Base-by-base conservation (phyloP, 2,797 vertebrate species). In the Cyprinodon diabolis region DNA sequence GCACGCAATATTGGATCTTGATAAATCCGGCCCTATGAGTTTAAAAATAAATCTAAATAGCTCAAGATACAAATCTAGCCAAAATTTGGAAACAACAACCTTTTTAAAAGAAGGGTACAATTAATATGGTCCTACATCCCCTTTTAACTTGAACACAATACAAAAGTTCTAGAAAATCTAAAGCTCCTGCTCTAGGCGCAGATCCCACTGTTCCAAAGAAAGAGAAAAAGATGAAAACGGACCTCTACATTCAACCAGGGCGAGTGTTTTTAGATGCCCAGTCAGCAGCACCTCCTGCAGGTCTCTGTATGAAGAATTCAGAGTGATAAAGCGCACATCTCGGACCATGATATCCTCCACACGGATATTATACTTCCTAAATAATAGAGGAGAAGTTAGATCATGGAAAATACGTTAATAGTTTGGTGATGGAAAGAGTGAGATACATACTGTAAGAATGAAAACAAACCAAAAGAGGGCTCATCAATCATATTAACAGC, bases 281-380 rank as follows among this genome's bases (percentile, higher is more conserved):
- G 93, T 93, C 79, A 95, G 89, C 66, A 99, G 93, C 79, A 97
- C 95, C 15, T 96, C 93, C 81, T 97, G 96, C 81, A 99, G 94
- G 75, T 99, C 96, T 8, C 96, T 95, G 86, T 97, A 99, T 76
- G 95, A 96, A 77, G 96, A 98, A 91, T 93, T 96, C 52, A 99
- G 96, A 40, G 97, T 97, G 87, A 99, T 93, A 11, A 93, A 96
- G 72, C 91, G 96, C 52, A 99, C 95, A 0, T 99, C 97, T 66
- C 97, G 92, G 66, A 99, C 96, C 98, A 99, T 99, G 90, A 99
- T 99, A 91, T 99, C 98, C 83, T 99, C 98, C 80, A 99, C 98
- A 0, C 96, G 95, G 71, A 99, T 95, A 1, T 97, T 98, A 90
- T 99, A 99, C 87, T 97, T 98, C 88, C 98, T 99, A 81, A 76